phyloP scores from a whole-genome alignment of 1,140 invertebrate genomes.

The Drosophila kikkawai region DNA sequence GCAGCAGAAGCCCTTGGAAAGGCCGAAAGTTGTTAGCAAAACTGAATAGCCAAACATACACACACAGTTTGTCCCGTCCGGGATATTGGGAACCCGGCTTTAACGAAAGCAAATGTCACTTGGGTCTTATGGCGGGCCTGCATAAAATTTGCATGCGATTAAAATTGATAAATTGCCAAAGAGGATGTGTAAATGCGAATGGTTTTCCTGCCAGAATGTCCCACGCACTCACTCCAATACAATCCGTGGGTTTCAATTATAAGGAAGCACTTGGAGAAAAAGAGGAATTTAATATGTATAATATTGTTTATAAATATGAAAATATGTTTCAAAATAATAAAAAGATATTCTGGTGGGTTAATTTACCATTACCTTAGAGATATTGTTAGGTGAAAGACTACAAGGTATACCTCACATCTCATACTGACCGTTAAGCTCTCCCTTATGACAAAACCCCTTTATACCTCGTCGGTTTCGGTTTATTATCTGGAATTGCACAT shows the following conservation, averaged over 20 bases:
- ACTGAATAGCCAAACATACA: slow-evolving; percentile 34
- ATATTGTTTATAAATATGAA: neutral
- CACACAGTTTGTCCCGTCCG: slow-evolving; percentile 8
- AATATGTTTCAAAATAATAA: neutral
- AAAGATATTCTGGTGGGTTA: neutral
- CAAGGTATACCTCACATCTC: too few relatives aligned
- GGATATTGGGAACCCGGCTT: slow-evolving; percentile 44
- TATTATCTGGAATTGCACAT: neutral
- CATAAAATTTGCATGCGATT: slow-evolving; percentile 77
- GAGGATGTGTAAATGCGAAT: slow-evolving; percentile 41
- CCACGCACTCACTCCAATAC: slow-evolving; percentile 2
- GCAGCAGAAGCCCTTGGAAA: slow-evolving; percentile 9
- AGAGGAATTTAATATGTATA: neutral
- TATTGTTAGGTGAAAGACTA: too few relatives aligned
- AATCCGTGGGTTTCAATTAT: slow-evolving; percentile 50
- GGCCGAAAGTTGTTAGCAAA: slow-evolving; percentile 71
- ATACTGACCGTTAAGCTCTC: too few relatives aligned
- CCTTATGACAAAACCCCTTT: too few relatives aligned
- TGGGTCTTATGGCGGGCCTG: slow-evolving; percentile 54
- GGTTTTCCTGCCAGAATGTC: neutral
- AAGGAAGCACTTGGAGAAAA: slow-evolving; percentile 11
- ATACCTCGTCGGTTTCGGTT: neutral
- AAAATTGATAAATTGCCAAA: slow-evolving; percentile 69
- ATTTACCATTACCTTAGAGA: too few relatives aligned
- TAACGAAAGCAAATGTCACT: slow-evolving; percentile 53